Percentiles rank a stretch among this genome's conserved stretches.
These are phyloP conservation scores for Bhutanitis thaidina DNA, from an alignment of 2,888 invertebrate species.

Conservation along the genomic window DNA sequence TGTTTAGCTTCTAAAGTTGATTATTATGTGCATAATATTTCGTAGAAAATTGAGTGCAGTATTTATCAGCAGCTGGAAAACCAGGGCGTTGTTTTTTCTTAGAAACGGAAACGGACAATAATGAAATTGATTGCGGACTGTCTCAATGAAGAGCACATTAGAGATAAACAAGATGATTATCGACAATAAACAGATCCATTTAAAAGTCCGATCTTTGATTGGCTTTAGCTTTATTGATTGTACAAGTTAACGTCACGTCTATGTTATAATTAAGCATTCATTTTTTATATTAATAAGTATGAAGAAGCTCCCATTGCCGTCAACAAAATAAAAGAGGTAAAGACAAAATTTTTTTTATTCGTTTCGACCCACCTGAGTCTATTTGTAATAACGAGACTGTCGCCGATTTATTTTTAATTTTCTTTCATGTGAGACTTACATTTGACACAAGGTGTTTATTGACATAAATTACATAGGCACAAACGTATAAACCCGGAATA, in stretches of 20 bases:
- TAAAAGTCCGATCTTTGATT: slow-evolving; percentile 1
- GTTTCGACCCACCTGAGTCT: too few species aligned
- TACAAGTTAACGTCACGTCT: not conserved
- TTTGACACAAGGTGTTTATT: too few species aligned
- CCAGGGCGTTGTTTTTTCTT: slow-evolving; percentile 18
- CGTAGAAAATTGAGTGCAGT: not conserved
- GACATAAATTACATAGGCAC: too few species aligned
- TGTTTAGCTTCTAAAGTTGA: too few species aligned
- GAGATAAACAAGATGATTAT: slow-evolving; percentile 15
- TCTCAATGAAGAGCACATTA: not conserved
- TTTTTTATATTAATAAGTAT: too few species aligned
- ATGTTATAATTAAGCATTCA: not conserved
- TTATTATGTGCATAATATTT: not conserved
- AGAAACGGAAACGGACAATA: slow-evolving; percentile 34
- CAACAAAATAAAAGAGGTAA: too few species aligned
- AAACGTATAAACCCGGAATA: too few species aligned
- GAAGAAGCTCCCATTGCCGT: too few species aligned
- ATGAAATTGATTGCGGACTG: slow-evolving; percentile 31
- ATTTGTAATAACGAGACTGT: too few species aligned
- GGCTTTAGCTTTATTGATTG: not conserved
- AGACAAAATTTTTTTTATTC: too few species aligned
- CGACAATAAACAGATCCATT: slow-evolving; percentile 3
- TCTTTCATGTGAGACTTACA: too few species aligned
- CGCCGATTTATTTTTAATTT: too few species aligned
- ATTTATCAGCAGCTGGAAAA: not conserved